Evolutionary conservation across 2,113 vertebrate genomes (phyloP).

Genomic region (Myotis brandtii): DNA sequence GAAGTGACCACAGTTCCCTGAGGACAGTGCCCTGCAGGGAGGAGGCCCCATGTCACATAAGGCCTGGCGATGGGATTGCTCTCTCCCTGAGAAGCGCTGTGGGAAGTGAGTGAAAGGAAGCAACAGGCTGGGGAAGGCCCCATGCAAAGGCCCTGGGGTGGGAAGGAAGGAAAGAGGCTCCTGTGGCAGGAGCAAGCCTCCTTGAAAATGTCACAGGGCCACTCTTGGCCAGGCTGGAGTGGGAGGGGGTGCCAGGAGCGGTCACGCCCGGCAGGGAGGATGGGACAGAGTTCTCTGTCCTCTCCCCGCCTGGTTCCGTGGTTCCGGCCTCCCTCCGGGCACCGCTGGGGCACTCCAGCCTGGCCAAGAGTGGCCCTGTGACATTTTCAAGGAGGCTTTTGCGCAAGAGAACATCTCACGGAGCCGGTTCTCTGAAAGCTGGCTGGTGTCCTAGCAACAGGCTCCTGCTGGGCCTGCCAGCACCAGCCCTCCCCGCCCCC

Average conservation of each 20-base stretch:
- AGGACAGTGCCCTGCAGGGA: background rate
- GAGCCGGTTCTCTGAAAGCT: conserved; percentile 77
- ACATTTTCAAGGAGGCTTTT: conserved; percentile 85
- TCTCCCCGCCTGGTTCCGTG: background rate
- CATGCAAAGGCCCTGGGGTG: background rate
- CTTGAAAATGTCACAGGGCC: no score
- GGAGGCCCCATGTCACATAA: background rate
- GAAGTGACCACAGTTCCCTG: background rate
- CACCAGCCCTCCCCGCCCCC: conserved; percentile 25
- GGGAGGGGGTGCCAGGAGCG: accelerated
- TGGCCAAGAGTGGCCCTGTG: conserved; percentile 80
- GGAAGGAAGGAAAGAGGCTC: background rate
- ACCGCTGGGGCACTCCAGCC: background rate
- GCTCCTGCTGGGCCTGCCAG: conserved; percentile 67
- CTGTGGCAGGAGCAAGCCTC: background rate
- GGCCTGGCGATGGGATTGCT: background rate
- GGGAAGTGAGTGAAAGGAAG: background rate
- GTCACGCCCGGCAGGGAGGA: background rate
- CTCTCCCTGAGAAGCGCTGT: background rate
- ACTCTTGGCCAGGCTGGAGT: no score
- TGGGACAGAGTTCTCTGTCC: background rate
- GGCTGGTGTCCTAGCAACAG: conserved; percentile 84
- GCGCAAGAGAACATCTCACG: conserved; percentile 80
- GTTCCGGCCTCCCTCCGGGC: background rate
- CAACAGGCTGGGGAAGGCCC: background rate